Evolutionary conservation across 2,797 vertebrate species (phyloP).

Genomic region (Poeciliopsis infans): DNA sequence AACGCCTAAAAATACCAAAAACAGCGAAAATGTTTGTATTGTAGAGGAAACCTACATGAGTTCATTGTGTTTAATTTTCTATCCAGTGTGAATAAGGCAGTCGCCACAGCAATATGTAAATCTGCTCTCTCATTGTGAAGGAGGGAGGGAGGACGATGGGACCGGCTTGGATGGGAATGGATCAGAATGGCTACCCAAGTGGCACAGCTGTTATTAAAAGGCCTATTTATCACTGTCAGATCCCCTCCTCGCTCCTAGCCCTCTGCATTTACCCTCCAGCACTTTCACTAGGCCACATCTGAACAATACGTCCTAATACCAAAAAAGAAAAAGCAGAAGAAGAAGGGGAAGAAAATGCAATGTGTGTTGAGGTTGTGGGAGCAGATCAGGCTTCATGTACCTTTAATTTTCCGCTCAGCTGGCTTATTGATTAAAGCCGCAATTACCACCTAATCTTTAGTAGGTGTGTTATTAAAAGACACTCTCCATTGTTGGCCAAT

Average conservation of each 20-base stretch:
- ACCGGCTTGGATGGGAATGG: slow-evolving; percentile 67
- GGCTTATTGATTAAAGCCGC: slow-evolving; percentile 89
- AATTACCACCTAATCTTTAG: slow-evolving; percentile 87
- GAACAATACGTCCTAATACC: slow-evolving; percentile 80
- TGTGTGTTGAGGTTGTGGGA: slow-evolving; percentile 32
- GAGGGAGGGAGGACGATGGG: slow-evolving; percentile 53
- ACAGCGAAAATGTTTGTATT: slow-evolving; percentile 32
- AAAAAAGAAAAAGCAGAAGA: slow-evolving; percentile 40
- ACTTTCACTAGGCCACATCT: slow-evolving; percentile 78
- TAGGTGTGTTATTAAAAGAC: slow-evolving; percentile 86
- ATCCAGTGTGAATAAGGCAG: slow-evolving; percentile 47
- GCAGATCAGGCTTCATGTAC: slow-evolving; percentile 66
- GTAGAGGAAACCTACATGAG: slow-evolving; percentile 13
- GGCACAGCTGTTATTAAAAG: slow-evolving; percentile 89
- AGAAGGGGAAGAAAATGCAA: slow-evolving; percentile 32
- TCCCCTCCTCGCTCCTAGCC: slow-evolving; percentile 77
- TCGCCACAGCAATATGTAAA: slow-evolving; percentile 71
- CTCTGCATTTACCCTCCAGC: slow-evolving; percentile 75
- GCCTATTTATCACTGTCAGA: slow-evolving; percentile 89
- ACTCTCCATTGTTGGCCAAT: slow-evolving; percentile 87
- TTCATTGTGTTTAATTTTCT: slow-evolving; percentile 47
- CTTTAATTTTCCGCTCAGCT: slow-evolving; percentile 89
- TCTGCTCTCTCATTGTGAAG: slow-evolving; percentile 58
- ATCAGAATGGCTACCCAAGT: slow-evolving; percentile 82
- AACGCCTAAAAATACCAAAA: slow-evolving; percentile 53